Evolutionary conservation across 2,888 invertebrate species (phyloP).

Genomic region (Philopedon plagiatum): DNA sequence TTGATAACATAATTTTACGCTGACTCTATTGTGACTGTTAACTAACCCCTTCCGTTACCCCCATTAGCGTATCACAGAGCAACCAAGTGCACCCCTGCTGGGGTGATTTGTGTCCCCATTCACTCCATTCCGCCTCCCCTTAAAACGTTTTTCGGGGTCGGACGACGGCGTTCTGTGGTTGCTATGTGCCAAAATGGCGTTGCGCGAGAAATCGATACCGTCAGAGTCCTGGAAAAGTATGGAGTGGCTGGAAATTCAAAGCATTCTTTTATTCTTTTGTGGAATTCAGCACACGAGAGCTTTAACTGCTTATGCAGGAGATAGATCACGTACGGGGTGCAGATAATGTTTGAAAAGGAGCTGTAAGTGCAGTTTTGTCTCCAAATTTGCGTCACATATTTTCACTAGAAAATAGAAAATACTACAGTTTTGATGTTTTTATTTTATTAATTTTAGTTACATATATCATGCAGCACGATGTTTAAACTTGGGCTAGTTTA

Average conservation of each 20-base stretch:
- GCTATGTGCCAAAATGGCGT: slow-evolving; percentile 52
- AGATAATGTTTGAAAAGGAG: too few relatives aligned
- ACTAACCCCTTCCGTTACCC: slow-evolving; percentile 36
- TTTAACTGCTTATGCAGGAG: not conserved
- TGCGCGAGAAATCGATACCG: slow-evolving; percentile 45
- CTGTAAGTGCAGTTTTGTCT: too few relatives aligned
- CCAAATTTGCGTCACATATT: too few relatives aligned
- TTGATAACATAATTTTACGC: slow-evolving; percentile 28
- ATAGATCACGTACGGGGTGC: slow-evolving; percentile 2
- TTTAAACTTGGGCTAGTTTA: too few relatives aligned
- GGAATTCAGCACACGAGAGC: not conserved
- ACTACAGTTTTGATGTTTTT: too few relatives aligned
- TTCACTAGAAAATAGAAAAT: too few relatives aligned
- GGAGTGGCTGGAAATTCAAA: slow-evolving; percentile 28
- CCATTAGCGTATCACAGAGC: slow-evolving; percentile 44
- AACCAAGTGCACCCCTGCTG: slow-evolving; percentile 46
- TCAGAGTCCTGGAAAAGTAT: slow-evolving; percentile 32
- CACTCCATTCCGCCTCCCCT: slow-evolving; percentile 43
- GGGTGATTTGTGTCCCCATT: slow-evolving; percentile 43
- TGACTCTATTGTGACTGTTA: slow-evolving; percentile 40
- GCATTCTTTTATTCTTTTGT: slow-evolving; percentile 32
- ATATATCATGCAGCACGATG: too few relatives aligned
- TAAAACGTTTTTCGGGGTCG: slow-evolving; percentile 48
- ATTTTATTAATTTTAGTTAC: too few relatives aligned
- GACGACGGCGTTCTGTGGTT: slow-evolving; percentile 46